Conservation (phyloP, 2,797 vertebrate genomes). For the Helicolenus hilgendorfi region DNA sequence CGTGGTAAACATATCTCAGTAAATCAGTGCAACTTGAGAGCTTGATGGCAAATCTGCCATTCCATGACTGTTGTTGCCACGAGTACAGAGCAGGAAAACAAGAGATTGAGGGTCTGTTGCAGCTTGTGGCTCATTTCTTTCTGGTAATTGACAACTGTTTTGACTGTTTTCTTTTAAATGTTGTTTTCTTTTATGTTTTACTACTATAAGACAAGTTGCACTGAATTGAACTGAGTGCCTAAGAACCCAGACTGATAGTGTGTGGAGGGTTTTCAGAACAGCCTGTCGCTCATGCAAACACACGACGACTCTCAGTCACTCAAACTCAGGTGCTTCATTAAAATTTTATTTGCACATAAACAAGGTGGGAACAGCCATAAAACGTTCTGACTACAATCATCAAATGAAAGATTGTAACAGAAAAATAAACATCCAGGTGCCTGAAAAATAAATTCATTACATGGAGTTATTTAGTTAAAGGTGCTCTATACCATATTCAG, state of each 20-base stretch:
- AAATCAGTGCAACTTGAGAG: background rate
- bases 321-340: slow-evolving; percentile 40
- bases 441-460: background rate
- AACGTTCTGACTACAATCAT: slow-evolving; percentile 1
- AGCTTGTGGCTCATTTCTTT: background rate
- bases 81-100: background rate
- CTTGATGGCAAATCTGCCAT: background rate
- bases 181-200: background rate
- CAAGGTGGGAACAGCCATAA: background rate
- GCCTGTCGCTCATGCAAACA: slow-evolving; percentile 47
- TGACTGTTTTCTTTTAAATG: background rate
- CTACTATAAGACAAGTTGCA: background rate
- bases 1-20: background rate
- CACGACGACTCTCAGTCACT: background rate
- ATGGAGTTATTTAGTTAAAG: background rate
- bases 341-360: slow-evolving; percentile 47
- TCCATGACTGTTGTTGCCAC: background rate
- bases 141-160: background rate
- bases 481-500: background rate
- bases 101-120: background rate
- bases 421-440: background rate
- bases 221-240: background rate
- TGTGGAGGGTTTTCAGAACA: background rate
- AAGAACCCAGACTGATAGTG: background rate
- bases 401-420: background rate